phyloP scores from a whole-genome alignment of 2,797 vertebrate genomes.

The Alcedo atthis region DNA sequence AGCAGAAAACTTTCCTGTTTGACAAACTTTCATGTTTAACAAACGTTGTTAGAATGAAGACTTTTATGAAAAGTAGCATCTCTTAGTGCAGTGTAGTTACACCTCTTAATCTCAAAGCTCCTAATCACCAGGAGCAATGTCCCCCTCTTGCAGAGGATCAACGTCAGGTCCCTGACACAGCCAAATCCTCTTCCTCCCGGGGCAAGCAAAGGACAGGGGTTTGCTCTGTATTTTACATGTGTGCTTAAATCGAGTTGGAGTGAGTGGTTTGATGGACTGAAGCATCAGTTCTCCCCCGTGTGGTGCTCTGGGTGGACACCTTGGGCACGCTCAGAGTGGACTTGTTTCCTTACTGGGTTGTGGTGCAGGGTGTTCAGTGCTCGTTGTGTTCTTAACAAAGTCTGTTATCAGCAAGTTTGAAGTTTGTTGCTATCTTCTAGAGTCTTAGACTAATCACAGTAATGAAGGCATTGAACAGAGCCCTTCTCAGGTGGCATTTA shows the following conservation, averaged over 20 bases:
- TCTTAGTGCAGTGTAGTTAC: neutral
- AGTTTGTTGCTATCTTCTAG: slow-evolving; percentile 40
- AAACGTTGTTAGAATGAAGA: too few relatives aligned
- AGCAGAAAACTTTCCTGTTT: neutral
- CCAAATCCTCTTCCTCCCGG: accelerated
- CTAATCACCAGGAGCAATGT: neutral
- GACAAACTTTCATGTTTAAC: too few relatives aligned
- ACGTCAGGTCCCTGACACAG: neutral
- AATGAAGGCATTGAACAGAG: slow-evolving; percentile 30
- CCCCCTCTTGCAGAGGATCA: neutral
- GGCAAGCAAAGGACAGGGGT: accelerated
- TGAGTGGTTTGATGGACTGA: accelerated
- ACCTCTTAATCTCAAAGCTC: neutral
- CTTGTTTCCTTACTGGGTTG: neutral
- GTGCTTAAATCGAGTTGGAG: accelerated
- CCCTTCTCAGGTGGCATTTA: slow-evolving; percentile 65
- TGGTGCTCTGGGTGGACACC: neutral
- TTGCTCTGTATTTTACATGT: accelerated
- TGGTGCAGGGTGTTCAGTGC: neutral
- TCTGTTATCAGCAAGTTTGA: slow-evolving; percentile 39
- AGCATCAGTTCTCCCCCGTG: accelerated
- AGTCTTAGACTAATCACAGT: slow-evolving; percentile 58
- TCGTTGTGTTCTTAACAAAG: slow-evolving; percentile 32
- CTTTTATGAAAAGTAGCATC: neutral
- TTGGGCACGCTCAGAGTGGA: accelerated